Conservation (phyloP, 2,888 invertebrate genomes). For the Creontiades dilutus region DNA sequence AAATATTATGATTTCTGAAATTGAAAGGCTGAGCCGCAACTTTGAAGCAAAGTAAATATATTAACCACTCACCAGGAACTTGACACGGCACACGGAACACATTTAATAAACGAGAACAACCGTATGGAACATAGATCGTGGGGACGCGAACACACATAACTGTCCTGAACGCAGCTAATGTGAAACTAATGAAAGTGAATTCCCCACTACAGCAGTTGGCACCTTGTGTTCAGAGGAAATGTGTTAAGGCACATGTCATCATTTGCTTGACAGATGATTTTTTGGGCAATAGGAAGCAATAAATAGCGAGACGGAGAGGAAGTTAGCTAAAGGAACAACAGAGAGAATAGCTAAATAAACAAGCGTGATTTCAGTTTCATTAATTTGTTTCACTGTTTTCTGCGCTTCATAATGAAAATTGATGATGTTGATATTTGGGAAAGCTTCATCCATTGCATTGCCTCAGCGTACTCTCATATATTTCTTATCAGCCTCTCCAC, state of each 20-base stretch:
- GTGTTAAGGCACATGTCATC: neutral
- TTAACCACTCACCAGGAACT: neutral
- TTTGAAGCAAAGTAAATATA: too few species aligned
- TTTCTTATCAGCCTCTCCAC: too few species aligned
- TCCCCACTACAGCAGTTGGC: too few species aligned
- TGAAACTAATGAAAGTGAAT: neutral
- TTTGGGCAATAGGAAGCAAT: constrained; percentile 1
- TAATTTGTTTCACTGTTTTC: too few species aligned
- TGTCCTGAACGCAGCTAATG: neutral
- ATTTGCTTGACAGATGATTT: neutral
- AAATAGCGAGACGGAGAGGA: neutral
- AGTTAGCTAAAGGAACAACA: neutral
- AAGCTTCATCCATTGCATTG: too few species aligned
- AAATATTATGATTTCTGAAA: too few species aligned
- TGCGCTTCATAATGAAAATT: too few species aligned
- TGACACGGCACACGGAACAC: neutral
- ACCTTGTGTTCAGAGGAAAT: neutral
- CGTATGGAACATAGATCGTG: neutral
- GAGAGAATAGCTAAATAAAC: neutral
- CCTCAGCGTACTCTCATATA: too few species aligned
- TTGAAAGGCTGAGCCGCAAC: too few species aligned
- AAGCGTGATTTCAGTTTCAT: neutral
- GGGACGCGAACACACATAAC: neutral
- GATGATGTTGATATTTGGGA: too few species aligned
- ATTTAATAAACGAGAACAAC: neutral